Evolutionary conservation across 2,888 invertebrate genomes (phyloP).

Genomic region (Stictocephala bisonia): DNA sequence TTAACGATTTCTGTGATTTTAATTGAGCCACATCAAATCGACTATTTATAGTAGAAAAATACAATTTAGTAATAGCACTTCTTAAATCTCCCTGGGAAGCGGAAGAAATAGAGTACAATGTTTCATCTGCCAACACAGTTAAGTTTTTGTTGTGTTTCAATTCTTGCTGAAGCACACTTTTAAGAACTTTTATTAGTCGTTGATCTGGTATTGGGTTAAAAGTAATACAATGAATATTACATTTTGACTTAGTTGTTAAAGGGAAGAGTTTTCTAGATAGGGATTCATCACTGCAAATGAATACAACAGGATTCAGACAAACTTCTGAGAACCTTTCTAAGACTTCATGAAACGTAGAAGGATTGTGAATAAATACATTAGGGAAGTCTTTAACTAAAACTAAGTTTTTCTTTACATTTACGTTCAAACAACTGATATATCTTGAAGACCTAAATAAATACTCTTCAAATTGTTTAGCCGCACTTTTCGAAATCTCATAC

Average conservation of each 20-base stretch:
- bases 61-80: constrained; percentile 28
- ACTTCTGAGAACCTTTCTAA: constrained; percentile 1
- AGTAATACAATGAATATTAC: constrained; percentile 10
- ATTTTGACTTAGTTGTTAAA: neutral
- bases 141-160: neutral
- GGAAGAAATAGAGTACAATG: neutral
- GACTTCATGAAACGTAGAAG: constrained; percentile 34
- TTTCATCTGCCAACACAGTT: constrained; percentile 8
- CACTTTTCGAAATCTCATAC: constrained; percentile 13
- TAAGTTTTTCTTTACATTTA: neutral
- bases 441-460: constrained; percentile 37
- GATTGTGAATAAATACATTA: constrained; percentile 33
- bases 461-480: constrained; percentile 27
- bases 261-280: constrained; percentile 35
- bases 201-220: constrained; percentile 32
- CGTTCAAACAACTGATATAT: constrained; percentile 16
- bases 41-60: constrained; percentile 28
- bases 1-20: neutral
- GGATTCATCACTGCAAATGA: constrained; percentile 29
- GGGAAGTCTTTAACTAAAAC: constrained; percentile 41
- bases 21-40: neutral
- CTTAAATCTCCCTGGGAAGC: constrained; percentile 35
- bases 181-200: constrained; percentile 12
- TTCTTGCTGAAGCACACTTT: constrained; percentile 12
- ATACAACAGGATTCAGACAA: constrained; percentile 35